Evolutionary conservation across 2,113 vertebrate species (phyloP).

Genomic region (Carassius gibelio): DNA sequence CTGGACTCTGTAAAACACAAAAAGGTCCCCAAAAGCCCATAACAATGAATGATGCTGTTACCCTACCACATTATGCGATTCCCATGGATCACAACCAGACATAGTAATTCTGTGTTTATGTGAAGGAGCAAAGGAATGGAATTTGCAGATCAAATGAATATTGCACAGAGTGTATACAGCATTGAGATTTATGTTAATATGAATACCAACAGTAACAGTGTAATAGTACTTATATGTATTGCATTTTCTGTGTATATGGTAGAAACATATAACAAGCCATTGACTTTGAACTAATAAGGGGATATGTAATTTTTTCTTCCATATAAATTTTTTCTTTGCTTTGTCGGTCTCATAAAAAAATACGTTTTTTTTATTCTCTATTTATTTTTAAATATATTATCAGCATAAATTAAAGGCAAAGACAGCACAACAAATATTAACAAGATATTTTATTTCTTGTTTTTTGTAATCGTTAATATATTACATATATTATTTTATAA

Average conservation of each 20-base stretch:
- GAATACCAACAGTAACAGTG: neutral
- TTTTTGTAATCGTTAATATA: neutral
- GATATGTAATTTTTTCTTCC: neutral
- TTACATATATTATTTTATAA: neutral
- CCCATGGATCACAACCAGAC: slow-evolving; percentile 44
- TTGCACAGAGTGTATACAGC: neutral
- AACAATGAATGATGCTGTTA: slow-evolving; percentile 46
- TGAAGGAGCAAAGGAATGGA: slow-evolving; percentile 26
- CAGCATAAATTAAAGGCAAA: neutral
- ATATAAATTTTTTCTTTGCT: neutral
- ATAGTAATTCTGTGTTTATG: slow-evolving; percentile 47
- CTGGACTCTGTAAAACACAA: slow-evolving; percentile 44
- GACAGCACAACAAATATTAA: too few relatives aligned
- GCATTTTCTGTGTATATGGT: neutral
- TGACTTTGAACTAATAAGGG: neutral
- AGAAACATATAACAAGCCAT: neutral
- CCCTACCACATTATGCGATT: slow-evolving; percentile 27
- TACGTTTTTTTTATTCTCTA: neutral
- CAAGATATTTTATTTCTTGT: too few relatives aligned
- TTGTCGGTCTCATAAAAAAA: neutral
- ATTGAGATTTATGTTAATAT: neutral
- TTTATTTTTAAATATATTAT: neutral
- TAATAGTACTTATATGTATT: neutral
- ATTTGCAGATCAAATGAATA: slow-evolving; percentile 11
- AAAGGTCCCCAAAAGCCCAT: slow-evolving; percentile 43